Evolutionary conservation across 1,140 invertebrate genomes (phyloP).

Genomic region (Macrobrachium nipponense): DNA sequence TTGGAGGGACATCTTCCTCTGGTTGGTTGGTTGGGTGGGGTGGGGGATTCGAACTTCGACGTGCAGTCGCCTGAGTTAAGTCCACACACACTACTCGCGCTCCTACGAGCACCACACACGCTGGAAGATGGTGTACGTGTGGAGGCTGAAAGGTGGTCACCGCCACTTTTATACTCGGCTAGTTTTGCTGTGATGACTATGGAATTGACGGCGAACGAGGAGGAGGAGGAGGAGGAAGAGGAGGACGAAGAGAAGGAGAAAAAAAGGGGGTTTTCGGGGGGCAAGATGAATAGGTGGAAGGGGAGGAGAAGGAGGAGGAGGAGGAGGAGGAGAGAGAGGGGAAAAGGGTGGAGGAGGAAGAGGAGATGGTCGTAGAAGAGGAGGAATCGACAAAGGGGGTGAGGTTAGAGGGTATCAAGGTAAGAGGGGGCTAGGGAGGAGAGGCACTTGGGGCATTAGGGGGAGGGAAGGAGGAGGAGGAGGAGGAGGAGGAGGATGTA

Average conservation of each 20-base stretch:
- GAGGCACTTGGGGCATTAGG: neutral
- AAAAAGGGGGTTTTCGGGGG: neutral
- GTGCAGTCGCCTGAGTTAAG: neutral
- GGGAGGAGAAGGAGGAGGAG: neutral
- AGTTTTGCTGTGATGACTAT: slow-evolving; percentile 60
- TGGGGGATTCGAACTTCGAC: slow-evolving; percentile 4
- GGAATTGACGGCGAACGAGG: slow-evolving; percentile 46
- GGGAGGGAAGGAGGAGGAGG: neutral
- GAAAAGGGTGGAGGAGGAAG: neutral
- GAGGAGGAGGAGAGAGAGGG: slow-evolving; percentile 12
- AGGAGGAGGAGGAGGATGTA: neutral
- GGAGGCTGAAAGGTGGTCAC: slow-evolving; percentile 40
- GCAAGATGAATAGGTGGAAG: neutral
- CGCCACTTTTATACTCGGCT: slow-evolving; percentile 55
- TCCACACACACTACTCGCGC: neutral
- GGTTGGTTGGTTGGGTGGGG: neutral
- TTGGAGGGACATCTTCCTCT: slow-evolving; percentile 39
- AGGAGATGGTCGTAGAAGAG: neutral
- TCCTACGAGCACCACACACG: slow-evolving; percentile 42
- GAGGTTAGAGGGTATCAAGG: neutral
- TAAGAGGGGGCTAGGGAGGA: neutral
- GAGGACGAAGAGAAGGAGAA: neutral
- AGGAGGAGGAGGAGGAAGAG: neutral
- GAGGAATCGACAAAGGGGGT: neutral
- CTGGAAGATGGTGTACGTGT: slow-evolving; percentile 60